These are phyloP conservation scores for Melinaea menophilus DNA, from an alignment of 2,888 invertebrate species.

Conservation along the genomic window DNA sequence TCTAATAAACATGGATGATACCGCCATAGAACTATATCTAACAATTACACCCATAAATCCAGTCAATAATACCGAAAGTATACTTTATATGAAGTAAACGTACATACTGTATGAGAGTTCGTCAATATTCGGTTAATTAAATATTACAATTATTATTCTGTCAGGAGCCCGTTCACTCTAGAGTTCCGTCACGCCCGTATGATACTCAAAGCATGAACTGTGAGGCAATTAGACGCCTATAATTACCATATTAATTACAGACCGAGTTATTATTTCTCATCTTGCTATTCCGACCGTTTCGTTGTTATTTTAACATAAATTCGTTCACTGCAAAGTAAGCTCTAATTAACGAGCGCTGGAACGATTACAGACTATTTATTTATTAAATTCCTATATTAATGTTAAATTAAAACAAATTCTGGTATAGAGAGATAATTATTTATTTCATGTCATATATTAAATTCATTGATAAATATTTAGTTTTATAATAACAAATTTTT, in stretches of 20 bases:
- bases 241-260: conserved; percentile 76
- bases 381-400: conserved; percentile 33
- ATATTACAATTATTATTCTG: conserved; percentile 55
- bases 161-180: conserved; percentile 41
- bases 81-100: no score
- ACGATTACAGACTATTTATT: conserved; percentile 53
- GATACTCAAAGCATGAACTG: conserved; percentile 71
- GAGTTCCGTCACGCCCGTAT: conserved; percentile 63
- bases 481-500: neutral
- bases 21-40: no score
- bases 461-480: neutral
- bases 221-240: conserved; percentile 73
- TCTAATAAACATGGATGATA: no score
- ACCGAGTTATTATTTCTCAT: conserved; percentile 67
- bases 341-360: conserved; percentile 58
- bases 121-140: conserved; percentile 42
- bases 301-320: conserved; percentile 69
- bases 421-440: neutral
- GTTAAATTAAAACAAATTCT: conserved; percentile 3
- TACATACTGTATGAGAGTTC: neutral
- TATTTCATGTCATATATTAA: neutral
- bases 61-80: no score
- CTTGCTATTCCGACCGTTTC: conserved; percentile 61
- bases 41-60: no score
- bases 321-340: conserved; percentile 52